Conservation (phyloP, 2,888 invertebrate species). For the Sminthurinus aureus region DNA sequence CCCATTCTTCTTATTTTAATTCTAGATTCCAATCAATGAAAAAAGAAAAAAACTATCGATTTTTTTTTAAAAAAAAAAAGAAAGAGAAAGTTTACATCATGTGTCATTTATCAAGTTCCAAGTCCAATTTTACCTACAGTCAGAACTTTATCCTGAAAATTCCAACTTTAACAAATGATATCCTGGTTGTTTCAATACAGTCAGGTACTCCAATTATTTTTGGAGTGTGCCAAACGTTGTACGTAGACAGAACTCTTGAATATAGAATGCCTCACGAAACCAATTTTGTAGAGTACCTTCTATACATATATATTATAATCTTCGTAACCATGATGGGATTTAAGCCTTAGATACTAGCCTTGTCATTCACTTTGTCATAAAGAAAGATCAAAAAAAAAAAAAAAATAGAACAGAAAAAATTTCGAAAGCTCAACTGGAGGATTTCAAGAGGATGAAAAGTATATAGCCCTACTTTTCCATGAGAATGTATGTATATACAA, state of each 20-base stretch:
- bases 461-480: background rate
- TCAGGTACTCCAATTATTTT: too few relatives aligned
- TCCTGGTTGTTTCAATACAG: background rate
- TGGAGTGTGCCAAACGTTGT: too few relatives aligned
- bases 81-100: too few relatives aligned
- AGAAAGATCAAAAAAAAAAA: background rate
- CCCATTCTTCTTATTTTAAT: too few relatives aligned
- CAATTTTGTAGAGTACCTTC: constrained; percentile 6
- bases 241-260: background rate
- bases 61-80: too few relatives aligned
- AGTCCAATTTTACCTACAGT: too few relatives aligned
- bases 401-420: too few relatives aligned
- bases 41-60: too few relatives aligned
- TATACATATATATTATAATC: background rate
- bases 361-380: background rate
- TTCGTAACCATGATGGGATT: background rate
- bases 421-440: background rate
- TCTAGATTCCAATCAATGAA: too few relatives aligned
- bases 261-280: background rate
- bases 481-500: background rate
- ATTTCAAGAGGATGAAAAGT: background rate
- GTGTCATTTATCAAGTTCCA: too few relatives aligned
- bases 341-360: background rate
- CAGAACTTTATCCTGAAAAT: too few relatives aligned
- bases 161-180: too few relatives aligned